phyloP scores from a whole-genome alignment of 2,113 vertebrate species.

The Lepisosteus oculatus region DNA sequence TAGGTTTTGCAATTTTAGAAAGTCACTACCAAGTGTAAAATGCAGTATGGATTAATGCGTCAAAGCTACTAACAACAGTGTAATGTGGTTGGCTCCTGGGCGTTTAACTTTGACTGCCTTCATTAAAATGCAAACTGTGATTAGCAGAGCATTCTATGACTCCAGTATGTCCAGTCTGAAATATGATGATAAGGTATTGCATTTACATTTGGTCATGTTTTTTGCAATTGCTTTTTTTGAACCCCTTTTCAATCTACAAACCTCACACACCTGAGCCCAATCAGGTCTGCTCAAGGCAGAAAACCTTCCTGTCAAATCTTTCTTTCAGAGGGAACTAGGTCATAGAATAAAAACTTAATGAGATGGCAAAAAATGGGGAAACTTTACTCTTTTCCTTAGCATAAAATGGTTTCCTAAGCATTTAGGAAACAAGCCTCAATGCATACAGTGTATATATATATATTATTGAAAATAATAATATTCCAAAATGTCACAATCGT shows the following conservation, averaged over 20 bases:
- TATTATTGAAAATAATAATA: no score
- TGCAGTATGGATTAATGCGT: no score
- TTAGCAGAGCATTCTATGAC: conserved; percentile 3
- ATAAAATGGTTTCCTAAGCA: not conserved
- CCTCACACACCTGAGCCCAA: conserved; percentile 5
- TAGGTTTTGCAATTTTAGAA: no score
- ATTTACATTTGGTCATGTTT: conserved; percentile 30
- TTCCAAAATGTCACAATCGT: no score
- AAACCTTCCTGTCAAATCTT: not conserved
- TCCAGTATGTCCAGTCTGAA: conserved; percentile 30
- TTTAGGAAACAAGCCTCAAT: conserved; percentile 1
- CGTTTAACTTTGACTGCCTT: conserved; percentile 28
- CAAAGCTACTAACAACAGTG: no score
- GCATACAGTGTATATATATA: not conserved
- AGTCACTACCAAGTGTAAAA: no score
- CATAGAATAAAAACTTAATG: not conserved
- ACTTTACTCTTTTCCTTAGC: not conserved
- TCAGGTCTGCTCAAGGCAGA: conserved; percentile 13
- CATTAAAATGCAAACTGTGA: conserved; percentile 38
- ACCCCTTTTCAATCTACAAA: conserved; percentile 24
- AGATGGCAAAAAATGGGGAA: not conserved
- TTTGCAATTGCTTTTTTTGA: conserved; percentile 25
- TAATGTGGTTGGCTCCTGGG: conserved; percentile 18
- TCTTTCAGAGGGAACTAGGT: not conserved
- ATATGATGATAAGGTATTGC: conserved; percentile 43